Base-by-base conservation (phyloP, 2,888 invertebrate genomes). In the Caenorhabditis angaria region DNA sequence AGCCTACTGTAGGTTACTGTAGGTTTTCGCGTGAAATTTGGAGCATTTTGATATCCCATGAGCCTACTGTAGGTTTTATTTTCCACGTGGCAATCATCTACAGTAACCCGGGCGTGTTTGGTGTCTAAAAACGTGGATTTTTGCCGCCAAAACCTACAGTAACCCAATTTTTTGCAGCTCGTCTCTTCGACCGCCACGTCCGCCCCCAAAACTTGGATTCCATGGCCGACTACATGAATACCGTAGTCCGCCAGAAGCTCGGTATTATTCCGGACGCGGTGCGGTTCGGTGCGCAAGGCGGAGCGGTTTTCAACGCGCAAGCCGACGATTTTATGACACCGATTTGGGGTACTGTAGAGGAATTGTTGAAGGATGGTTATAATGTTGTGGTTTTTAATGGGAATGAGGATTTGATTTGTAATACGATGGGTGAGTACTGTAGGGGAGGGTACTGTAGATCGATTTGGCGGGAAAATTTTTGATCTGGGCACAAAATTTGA, bases 401-500 rank as follows among this genome's bases (percentile, higher is more conserved):
- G 32, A 93, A 94, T 84, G 89, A 94, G 73, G 94, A 94, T 88
- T 90, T 94, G 22, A 94, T 94, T 83, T 93, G 93, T 73, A 92
- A 92, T 82, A 93, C 93, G 20, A 91, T 92, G 77, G 94, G 94
- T 91, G 32, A n/a, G 2, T 59, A 14, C 12, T 32, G n/a, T n/a
- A n/a, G n/a, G n/a, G n/a, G n/a, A n/a, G n/a, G n/a, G n/a, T n/a
- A n/a, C n/a, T n/a, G n/a, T n/a, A n/a, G n/a, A n/a, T n/a, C n/a
- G n/a, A n/a, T n/a, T n/a, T n/a, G n/a, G n/a, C n/a, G n/a, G n/a
- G n/a, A n/a, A n/a, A n/a, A n/a, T n/a, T n/a, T n/a, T n/a, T n/a
- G n/a, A n/a, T n/a, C n/a, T n/a, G n/a, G n/a, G n/a, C n/a, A n/a
- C n/a, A n/a, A n/a, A n/a, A n/a, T n/a, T n/a, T n/a, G n/a, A n/a